phyloP scores from a whole-genome alignment of 1,140 invertebrate species.

The Mycetomoellerius zeteki region DNA sequence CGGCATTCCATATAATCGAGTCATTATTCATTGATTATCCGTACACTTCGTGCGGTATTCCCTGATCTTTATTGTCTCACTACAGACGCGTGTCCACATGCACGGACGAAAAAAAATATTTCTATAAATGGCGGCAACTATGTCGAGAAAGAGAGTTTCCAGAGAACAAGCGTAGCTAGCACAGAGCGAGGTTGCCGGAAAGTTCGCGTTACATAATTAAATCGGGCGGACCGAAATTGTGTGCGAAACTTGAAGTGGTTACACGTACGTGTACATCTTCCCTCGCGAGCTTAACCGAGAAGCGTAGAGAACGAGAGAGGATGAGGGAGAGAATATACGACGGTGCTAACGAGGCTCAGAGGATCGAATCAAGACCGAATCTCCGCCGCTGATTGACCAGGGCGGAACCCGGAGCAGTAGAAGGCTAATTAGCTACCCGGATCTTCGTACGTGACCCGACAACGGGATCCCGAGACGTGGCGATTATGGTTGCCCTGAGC shows the following conservation, averaged over 20 bases:
- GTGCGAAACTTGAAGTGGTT: conserved; percentile 61
- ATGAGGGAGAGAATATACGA: conserved; percentile 62
- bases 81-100: neutral
- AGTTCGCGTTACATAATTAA: conserved; percentile 60
- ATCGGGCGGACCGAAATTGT: conserved; percentile 56
- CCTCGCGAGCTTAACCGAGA: conserved; percentile 11
- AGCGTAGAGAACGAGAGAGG: neutral
- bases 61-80: conserved; percentile 7
- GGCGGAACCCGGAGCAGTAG: conserved; percentile 70
- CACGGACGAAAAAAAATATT: neutral
- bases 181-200: neutral
- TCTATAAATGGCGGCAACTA: conserved; percentile 3
- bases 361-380: conserved; percentile 79
- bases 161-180: conserved; percentile 22
- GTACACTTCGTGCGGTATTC: neutral
- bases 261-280: conserved; percentile 61
- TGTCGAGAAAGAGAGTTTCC: neutral
- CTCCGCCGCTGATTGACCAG: conserved; percentile 78
- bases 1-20: neutral
- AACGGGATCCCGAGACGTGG: conserved; percentile 75
- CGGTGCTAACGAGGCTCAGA: conserved; percentile 76
- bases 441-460: conserved; percentile 77
- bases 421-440: conserved; percentile 77
- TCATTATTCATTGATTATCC: conserved; percentile 35
- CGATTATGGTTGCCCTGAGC: conserved; percentile 76